Evolutionary conservation across 1,140 invertebrate genomes (phyloP).

Genomic region (Maniola jurtina): DNA sequence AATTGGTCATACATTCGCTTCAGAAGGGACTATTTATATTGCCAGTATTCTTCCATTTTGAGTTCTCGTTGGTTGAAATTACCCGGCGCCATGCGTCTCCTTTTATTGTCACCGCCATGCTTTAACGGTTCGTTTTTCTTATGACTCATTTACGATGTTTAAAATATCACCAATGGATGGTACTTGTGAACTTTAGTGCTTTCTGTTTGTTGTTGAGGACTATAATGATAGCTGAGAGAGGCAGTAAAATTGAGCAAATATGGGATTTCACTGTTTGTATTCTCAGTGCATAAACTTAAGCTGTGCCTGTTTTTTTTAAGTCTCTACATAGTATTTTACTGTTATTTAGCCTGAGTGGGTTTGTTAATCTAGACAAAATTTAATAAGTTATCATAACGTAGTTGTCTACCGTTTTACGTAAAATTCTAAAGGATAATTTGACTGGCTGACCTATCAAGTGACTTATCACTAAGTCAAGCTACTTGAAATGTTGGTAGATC

Average conservation of each 20-base stretch:
- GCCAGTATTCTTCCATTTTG: slow-evolving; percentile 64
- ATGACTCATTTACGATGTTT: slow-evolving; percentile 62
- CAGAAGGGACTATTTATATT: slow-evolving; percentile 59
- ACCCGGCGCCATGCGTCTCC: slow-evolving; percentile 58
- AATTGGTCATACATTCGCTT: slow-evolving; percentile 60
- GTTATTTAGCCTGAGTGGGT: too few relatives aligned
- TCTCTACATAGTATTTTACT: too few relatives aligned
- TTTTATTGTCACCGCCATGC: slow-evolving; percentile 59
- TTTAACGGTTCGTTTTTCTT: slow-evolving; percentile 56
- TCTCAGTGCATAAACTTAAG: not conserved
- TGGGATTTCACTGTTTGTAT: slow-evolving; percentile 3
- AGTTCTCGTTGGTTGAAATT: slow-evolving; percentile 55
- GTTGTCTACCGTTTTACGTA: too few relatives aligned
- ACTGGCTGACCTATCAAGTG: too few relatives aligned
- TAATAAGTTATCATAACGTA: too few relatives aligned
- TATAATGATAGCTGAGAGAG: slow-evolving; percentile 14
- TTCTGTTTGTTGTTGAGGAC: slow-evolving; percentile 20
- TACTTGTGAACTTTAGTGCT: slow-evolving; percentile 24
- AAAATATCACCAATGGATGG: slow-evolving; percentile 48
- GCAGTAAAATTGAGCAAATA: slow-evolving; percentile 19
- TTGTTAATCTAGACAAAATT: too few relatives aligned
- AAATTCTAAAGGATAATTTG: too few relatives aligned
- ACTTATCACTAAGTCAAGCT: too few relatives aligned
- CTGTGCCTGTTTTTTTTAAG: not conserved
- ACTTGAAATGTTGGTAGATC: too few relatives aligned